A percentile compares a stretch with the other conserved stretches of the same genome.
Conservation (phyloP, 2,797 vertebrate species). For the Halcyon chelicuti region DNA sequence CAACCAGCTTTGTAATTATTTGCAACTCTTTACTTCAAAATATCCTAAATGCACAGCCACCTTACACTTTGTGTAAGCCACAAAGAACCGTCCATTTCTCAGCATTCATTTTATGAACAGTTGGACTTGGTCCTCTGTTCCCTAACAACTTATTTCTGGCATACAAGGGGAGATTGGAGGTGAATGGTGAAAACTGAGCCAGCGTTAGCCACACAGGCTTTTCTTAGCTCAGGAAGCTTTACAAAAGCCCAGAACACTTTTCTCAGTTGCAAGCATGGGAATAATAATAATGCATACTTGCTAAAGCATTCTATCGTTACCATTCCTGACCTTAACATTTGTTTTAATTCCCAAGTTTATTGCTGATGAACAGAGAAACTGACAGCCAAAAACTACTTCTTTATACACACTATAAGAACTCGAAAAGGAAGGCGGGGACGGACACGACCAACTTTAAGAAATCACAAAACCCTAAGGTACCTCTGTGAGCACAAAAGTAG, state of each 20-base stretch:
- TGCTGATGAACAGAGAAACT: background rate
- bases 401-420: background rate
- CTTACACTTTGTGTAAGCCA: background rate
- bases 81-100: background rate
- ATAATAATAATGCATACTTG: background rate
- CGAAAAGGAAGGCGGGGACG: background rate
- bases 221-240: background rate
- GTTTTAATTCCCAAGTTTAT: background rate
- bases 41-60: background rate
- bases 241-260: background rate
- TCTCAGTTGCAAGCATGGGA: background rate
- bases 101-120: background rate
- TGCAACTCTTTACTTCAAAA: background rate
- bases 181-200: background rate
- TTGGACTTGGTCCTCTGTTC: background rate
- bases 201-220: background rate
- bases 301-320: background rate
- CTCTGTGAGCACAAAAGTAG: background rate
- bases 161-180: fast-evolving
- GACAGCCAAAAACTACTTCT: background rate
- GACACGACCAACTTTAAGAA: background rate
- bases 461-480: background rate
- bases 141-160: background rate
- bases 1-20: background rate
- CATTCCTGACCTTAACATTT: background rate